phyloP scores from a whole-genome alignment of 2,797 vertebrate species.

The Chelon auratus region DNA sequence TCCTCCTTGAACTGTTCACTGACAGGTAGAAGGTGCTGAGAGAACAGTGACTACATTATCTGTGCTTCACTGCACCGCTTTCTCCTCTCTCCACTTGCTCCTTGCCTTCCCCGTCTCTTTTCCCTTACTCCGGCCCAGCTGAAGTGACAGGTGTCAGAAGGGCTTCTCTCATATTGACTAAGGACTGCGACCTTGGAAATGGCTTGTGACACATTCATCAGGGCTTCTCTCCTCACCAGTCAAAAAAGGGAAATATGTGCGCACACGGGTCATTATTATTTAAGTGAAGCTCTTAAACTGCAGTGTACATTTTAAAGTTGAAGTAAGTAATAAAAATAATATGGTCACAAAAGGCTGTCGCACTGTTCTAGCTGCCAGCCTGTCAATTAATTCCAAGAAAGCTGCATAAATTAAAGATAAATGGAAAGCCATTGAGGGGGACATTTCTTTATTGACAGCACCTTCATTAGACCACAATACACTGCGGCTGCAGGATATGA shows the following conservation, averaged over 20 bases:
- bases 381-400: conserved; percentile 26
- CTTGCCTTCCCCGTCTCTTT: conserved; percentile 35
- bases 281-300: conserved; percentile 1
- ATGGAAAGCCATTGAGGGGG: neutral
- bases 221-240: conserved; percentile 16
- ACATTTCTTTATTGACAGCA: neutral
- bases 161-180: conserved; percentile 49
- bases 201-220: conserved; percentile 44
- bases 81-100: conserved; percentile 38
- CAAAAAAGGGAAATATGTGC: neutral
- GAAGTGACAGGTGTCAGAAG: conserved; percentile 71
- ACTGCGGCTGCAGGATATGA: conserved; percentile 8
- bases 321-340: conserved; percentile 17
- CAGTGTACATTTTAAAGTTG: neutral
- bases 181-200: conserved; percentile 68
- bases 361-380: neutral
- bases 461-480: neutral
- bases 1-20: conserved; percentile 59
- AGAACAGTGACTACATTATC: conserved; percentile 73
- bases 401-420: conserved; percentile 15
- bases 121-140: conserved; percentile 19
- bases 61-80: conserved; percentile 66
- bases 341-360: conserved; percentile 2
- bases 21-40: conserved; percentile 76
- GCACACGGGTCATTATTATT: conserved; percentile 1